Conservation (phyloP, 2,888 invertebrate species). For the Amblyteles armatorius region DNA sequence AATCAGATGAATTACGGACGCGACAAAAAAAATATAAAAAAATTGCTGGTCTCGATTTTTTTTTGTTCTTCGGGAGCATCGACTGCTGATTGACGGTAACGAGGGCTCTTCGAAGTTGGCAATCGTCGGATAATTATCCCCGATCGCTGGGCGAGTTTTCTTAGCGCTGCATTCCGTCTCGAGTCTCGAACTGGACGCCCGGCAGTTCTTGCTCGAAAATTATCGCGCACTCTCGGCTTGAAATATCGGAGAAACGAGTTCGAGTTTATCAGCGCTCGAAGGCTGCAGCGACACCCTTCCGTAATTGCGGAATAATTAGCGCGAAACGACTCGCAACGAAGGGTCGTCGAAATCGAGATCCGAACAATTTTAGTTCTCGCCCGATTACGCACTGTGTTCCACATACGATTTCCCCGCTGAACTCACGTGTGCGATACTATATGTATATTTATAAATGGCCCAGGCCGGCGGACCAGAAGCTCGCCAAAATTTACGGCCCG, state of each 20-base stretch:
- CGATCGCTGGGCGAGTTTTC: constrained; percentile 39
- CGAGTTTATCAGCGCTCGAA: background rate
- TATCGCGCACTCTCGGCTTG: constrained; percentile 13
- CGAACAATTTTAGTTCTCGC: constrained; percentile 23
- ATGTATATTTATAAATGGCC: constrained; percentile 57
- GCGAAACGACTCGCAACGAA: constrained; percentile 2
- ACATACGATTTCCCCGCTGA: constrained; percentile 46
- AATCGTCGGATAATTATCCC: constrained; percentile 63
- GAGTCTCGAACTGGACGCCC: constrained; percentile 2
- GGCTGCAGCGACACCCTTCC: background rate
- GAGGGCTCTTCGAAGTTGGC: constrained; percentile 57
- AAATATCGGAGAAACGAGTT: constrained; percentile 31
- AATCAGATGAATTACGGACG: background rate
- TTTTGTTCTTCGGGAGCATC: background rate
- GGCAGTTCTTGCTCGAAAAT: constrained; percentile 42
- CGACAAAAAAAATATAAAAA: background rate
- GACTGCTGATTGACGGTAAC: constrained; percentile 67
- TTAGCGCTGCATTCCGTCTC: constrained; percentile 39
- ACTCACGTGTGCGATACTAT: background rate
- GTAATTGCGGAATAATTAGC: constrained; percentile 29
- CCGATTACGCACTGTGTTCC: constrained; percentile 15
- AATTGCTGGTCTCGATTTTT: background rate
- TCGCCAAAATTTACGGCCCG: constrained; percentile 52
- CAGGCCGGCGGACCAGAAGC: constrained; percentile 30
- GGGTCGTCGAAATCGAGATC: background rate